A percentile compares a stretch with the other conserved stretches of the same genome.
Evolutionary conservation across 1,140 invertebrate species (phyloP).

Genomic region (Aphidius ervi): DNA sequence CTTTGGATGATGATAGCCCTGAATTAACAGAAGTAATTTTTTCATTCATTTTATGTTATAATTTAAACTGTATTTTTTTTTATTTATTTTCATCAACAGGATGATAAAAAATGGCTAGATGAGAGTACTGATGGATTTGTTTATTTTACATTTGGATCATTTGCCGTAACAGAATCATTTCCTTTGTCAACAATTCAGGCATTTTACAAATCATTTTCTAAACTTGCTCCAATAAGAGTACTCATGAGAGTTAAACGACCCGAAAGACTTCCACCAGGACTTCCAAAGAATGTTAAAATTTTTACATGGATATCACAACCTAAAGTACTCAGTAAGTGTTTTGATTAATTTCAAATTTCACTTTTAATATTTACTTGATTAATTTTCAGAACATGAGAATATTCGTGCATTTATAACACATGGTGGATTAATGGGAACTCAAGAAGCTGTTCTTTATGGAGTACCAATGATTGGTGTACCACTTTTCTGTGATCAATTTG

Average conservation of each 20-base stretch:
- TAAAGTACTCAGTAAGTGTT: conserved; percentile 26
- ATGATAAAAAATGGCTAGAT: conserved; percentile 34
- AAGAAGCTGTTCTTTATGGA: conserved; percentile 48
- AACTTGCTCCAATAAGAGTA: conserved; percentile 31
- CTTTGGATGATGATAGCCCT: conserved; percentile 15
- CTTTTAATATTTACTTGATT: background rate
- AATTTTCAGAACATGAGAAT: conserved; percentile 44
- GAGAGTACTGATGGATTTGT: conserved; percentile 38
- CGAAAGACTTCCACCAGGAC: conserved; percentile 18
- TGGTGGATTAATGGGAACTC: conserved; percentile 50
- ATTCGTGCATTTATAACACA: conserved; percentile 52
- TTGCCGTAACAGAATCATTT: conserved; percentile 18
- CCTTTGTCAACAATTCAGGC: conserved; percentile 14
- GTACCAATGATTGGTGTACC: conserved; percentile 52
- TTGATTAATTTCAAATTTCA: background rate
- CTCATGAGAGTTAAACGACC: conserved; percentile 28
- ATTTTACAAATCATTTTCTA: conserved; percentile 26
- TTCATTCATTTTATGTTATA: background rate
- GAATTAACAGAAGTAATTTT: background rate
- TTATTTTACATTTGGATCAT: conserved; percentile 43
- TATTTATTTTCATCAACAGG: conserved; percentile 22
- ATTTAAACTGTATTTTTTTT: background rate
- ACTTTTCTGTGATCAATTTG: conserved; percentile 34
- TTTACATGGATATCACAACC: conserved; percentile 27
- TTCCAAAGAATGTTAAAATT: conserved; percentile 27